Evolutionary conservation across 2,113 vertebrate genomes (phyloP).

Genomic region (Aplodontia rufa): DNA sequence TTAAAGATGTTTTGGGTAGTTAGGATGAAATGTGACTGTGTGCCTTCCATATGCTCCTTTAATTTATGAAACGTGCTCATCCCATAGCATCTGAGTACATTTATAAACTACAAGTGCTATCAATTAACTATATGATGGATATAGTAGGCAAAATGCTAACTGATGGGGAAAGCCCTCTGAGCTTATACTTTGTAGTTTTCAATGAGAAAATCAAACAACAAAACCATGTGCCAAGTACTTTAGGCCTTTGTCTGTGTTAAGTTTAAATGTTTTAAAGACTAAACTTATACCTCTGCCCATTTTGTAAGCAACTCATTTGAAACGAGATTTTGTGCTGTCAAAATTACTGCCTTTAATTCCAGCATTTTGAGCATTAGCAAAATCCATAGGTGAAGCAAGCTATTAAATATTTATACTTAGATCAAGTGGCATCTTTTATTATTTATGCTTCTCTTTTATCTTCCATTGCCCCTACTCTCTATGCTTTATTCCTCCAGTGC

Average conservation of each 20-base stretch:
- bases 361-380: not conserved
- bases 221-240: not conserved
- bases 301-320: constrained; percentile 25
- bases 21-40: constrained; percentile 55
- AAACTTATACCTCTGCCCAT: not conserved
- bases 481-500: not conserved
- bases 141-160: constrained; percentile 17
- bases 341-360: not conserved
- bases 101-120: constrained; percentile 46
- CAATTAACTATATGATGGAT: constrained; percentile 11
- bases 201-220: not conserved
- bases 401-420: not conserved
- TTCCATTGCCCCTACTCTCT: not conserved
- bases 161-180: constrained; percentile 1
- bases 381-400: not conserved
- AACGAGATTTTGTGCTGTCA: not conserved
- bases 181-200: not conserved
- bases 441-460: not conserved
- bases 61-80: constrained; percentile 52
- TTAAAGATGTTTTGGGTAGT: constrained; percentile 32
- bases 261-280: constrained; percentile 17
- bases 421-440: not conserved
- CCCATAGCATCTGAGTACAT: constrained; percentile 51
- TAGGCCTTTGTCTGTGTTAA: not conserved
- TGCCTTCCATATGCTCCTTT: constrained; percentile 53